Conservation (phyloP, 1,140 invertebrate genomes). For the Ctenoplectra terminalis region DNA sequence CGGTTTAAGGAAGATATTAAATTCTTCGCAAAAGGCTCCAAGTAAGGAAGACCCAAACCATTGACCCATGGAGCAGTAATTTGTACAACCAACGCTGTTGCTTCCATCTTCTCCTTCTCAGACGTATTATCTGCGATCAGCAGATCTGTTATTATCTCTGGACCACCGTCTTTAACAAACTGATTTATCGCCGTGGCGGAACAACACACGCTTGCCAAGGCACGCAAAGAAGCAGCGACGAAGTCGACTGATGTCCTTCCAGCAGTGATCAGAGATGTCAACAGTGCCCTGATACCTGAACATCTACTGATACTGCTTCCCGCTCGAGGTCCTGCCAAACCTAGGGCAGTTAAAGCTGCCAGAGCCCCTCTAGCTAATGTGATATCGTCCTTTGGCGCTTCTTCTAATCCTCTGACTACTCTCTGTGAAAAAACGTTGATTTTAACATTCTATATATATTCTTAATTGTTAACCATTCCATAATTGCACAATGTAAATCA, state of each 20-base stretch:
- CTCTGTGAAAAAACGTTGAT: constrained; percentile 69
- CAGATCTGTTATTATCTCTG: constrained; percentile 86
- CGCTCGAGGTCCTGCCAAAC: constrained; percentile 84
- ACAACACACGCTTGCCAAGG: constrained; percentile 87
- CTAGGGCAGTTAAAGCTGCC: constrained; percentile 81
- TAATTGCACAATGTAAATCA: background rate
- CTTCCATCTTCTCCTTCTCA: constrained; percentile 85
- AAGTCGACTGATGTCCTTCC: constrained; percentile 83
- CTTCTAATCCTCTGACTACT: constrained; percentile 77
- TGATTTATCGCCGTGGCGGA: constrained; percentile 85
- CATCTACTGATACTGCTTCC: constrained; percentile 86
- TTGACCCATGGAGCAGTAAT: constrained; percentile 89
- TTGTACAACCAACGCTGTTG: constrained; percentile 88
- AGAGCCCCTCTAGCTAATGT: constrained; percentile 76
- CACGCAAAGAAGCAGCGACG: constrained; percentile 84
- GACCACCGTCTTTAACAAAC: constrained; percentile 86
- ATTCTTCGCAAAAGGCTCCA: constrained; percentile 69
- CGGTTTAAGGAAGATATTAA: constrained; percentile 76
- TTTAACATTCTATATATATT: too few relatives aligned
- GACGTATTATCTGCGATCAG: constrained; percentile 75
- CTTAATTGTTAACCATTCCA: background rate
- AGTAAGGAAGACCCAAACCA: constrained; percentile 71
- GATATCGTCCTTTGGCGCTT: constrained; percentile 71
- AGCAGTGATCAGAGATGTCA: constrained; percentile 81
- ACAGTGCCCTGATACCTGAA: constrained; percentile 85